These are phyloP conservation scores for Tetheella fluctuosa DNA, from an alignment of 2,888 invertebrate genomes.

Conservation along the genomic window DNA sequence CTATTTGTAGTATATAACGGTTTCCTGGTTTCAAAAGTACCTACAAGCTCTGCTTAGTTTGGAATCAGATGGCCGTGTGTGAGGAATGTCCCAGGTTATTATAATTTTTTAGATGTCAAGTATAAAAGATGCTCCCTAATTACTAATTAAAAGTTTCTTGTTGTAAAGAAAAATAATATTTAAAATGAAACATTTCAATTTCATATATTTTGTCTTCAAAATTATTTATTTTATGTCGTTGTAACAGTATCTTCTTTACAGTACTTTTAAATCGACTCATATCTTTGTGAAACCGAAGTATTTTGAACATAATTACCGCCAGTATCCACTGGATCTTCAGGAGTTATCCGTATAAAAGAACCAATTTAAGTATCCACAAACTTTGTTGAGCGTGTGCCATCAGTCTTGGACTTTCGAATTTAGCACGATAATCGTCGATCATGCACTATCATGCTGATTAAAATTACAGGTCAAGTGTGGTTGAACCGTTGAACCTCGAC, in stretches of 20 bases:
- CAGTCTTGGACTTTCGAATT: constrained; percentile 35
- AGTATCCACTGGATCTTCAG: not conserved
- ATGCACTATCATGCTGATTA: constrained; percentile 48
- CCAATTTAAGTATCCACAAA: not conserved
- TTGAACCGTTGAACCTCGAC: constrained; percentile 33
- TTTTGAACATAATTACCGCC: not conserved
- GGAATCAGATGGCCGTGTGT: too few relatives aligned
- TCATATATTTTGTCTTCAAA: too few relatives aligned
- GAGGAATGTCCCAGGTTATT: too few relatives aligned
- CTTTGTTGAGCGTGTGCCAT: constrained; percentile 19
- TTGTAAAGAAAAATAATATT: too few relatives aligned
- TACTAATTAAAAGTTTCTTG: too few relatives aligned
- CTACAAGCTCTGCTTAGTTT: too few relatives aligned
- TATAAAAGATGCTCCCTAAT: too few relatives aligned
- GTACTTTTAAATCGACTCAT: constrained; percentile 5
- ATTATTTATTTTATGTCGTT: not conserved
- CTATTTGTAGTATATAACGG: too few relatives aligned
- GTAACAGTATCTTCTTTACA: not conserved
- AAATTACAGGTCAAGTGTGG: constrained; percentile 47
- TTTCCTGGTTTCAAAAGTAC: too few relatives aligned
- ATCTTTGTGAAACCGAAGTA: not conserved
- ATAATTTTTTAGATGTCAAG: too few relatives aligned
- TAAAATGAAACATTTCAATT: too few relatives aligned
- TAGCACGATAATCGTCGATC: constrained; percentile 50
- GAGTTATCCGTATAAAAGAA: constrained; percentile 1